phyloP scores from a whole-genome alignment of 2,888 invertebrate genomes.

The Spilosoma lubricipeda region DNA sequence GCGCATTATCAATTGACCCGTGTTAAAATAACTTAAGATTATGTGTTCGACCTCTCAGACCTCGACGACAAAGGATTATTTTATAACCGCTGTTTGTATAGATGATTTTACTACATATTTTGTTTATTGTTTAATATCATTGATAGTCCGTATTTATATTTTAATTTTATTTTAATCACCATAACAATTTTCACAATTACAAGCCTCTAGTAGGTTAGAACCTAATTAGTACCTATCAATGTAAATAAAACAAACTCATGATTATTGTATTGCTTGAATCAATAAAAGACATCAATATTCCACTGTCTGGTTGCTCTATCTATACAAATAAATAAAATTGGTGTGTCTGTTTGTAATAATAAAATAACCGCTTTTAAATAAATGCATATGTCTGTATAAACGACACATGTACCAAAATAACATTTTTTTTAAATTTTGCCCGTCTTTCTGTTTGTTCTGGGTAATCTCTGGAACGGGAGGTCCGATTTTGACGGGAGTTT shows the following conservation, averaged over 20 bases:
- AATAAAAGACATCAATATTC: not conserved
- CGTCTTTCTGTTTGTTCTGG: too few relatives aligned
- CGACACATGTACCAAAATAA: too few relatives aligned
- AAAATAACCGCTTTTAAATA: too few relatives aligned
- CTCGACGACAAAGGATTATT: slow-evolving; percentile 24
- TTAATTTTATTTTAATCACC: not conserved
- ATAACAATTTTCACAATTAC: not conserved
- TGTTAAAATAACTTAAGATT: slow-evolving; percentile 29
- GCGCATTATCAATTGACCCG: slow-evolving; percentile 50
- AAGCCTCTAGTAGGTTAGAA: not conserved
- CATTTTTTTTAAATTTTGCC: too few relatives aligned
- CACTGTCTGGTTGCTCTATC: not conserved
- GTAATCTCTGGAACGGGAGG: too few relatives aligned
- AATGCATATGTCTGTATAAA: too few relatives aligned
- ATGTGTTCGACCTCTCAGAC: slow-evolving; percentile 29
- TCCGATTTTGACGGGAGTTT: too few relatives aligned
- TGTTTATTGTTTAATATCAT: slow-evolving; percentile 4
- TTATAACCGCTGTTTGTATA: slow-evolving; percentile 15
- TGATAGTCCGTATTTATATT: slow-evolving; percentile 2
- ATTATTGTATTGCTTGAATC: not conserved
- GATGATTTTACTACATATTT: slow-evolving; percentile 16
- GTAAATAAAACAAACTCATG: not conserved
- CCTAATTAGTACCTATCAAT: not conserved
- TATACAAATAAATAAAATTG: too few relatives aligned
- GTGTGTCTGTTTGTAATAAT: too few relatives aligned